A percentile compares a stretch with the other conserved stretches of the same genome.
Conservation (phyloP, 2,888 invertebrate species). For the Plagiodera versicolora region DNA sequence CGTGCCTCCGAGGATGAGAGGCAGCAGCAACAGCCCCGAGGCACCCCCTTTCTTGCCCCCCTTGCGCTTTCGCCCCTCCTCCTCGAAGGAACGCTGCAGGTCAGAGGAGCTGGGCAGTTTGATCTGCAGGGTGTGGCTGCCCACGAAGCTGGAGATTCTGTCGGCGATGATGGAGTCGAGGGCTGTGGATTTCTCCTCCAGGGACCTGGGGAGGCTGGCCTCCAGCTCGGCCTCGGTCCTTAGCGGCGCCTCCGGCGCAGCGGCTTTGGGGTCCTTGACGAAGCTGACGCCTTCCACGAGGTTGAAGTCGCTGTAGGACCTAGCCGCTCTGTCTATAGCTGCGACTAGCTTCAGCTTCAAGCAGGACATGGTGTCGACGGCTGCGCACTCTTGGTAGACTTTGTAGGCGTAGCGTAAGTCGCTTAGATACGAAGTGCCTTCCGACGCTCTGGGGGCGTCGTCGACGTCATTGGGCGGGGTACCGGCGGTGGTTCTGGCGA, state of each 20-base stretch:
- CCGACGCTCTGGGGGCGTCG: constrained; percentile 44
- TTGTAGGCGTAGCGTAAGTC: constrained; percentile 76
- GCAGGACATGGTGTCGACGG: constrained; percentile 70
- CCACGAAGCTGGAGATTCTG: constrained; percentile 73
- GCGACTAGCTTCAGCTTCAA: constrained; percentile 79
- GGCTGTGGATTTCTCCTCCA: constrained; percentile 71
- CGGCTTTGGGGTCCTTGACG: constrained; percentile 62
- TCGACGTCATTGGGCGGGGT: constrained; percentile 54
- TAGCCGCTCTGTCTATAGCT: constrained; percentile 72
- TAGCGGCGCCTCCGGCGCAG: constrained; percentile 53
- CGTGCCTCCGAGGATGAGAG: constrained; percentile 78
- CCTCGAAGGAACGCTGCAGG: constrained; percentile 65
- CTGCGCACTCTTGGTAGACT: constrained; percentile 79
- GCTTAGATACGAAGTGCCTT: constrained; percentile 59
- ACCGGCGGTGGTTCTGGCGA: constrained; percentile 58
- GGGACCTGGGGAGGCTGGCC: constrained; percentile 71
- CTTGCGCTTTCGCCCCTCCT: constrained; percentile 66
- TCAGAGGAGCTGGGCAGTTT: constrained; percentile 74
- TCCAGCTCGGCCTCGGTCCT: constrained; percentile 67
- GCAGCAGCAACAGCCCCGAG: constrained; percentile 74
- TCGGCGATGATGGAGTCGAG: constrained; percentile 76
- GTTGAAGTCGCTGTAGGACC: constrained; percentile 64
- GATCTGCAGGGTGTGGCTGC: constrained; percentile 78
- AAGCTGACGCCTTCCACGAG: constrained; percentile 76
- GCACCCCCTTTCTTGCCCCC: constrained; percentile 75